These are phyloP conservation scores for Lasioglossum marginatum DNA, from an alignment of 2,888 invertebrate species.

Conservation along the genomic window DNA sequence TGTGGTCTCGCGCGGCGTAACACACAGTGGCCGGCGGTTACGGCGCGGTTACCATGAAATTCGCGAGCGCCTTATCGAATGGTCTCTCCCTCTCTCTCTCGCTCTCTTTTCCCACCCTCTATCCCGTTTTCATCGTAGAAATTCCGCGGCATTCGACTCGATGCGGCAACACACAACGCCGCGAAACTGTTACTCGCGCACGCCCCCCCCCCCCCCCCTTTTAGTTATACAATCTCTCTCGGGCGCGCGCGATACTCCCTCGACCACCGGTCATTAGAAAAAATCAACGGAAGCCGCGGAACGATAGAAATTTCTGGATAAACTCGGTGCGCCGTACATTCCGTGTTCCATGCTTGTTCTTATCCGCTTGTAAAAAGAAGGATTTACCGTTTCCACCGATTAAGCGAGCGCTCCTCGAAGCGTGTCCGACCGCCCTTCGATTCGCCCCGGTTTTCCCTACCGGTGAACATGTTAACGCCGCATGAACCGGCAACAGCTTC, in stretches of 20 bases:
- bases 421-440: conserved; percentile 22
- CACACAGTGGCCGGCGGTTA: not conserved
- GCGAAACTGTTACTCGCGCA: not conserved
- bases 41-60: conserved; percentile 32
- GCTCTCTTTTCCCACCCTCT: not conserved
- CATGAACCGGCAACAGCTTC: too few species aligned
- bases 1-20: not conserved
- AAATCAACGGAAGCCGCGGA: conserved; percentile 34
- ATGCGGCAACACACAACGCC: not conserved
- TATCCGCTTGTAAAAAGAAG: not conserved
- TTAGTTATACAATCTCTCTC: conserved; percentile 24
- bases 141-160: not conserved
- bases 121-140: not conserved
- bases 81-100: not conserved
- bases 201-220: too few species aligned
- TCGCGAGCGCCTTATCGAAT: conserved; percentile 34
- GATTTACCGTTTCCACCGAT: conserved; percentile 8
- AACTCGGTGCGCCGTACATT: not conserved
- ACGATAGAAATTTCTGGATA: conserved; percentile 34
- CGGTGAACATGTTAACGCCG: not conserved
- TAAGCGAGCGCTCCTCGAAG: not conserved
- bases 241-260: conserved; percentile 11
- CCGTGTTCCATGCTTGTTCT: not conserved
- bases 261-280: conserved; percentile 35
- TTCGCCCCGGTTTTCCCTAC: not conserved